These are phyloP conservation scores for Sandelia bainsii DNA, from an alignment of 2,797 vertebrate species.

Conservation along the genomic window DNA sequence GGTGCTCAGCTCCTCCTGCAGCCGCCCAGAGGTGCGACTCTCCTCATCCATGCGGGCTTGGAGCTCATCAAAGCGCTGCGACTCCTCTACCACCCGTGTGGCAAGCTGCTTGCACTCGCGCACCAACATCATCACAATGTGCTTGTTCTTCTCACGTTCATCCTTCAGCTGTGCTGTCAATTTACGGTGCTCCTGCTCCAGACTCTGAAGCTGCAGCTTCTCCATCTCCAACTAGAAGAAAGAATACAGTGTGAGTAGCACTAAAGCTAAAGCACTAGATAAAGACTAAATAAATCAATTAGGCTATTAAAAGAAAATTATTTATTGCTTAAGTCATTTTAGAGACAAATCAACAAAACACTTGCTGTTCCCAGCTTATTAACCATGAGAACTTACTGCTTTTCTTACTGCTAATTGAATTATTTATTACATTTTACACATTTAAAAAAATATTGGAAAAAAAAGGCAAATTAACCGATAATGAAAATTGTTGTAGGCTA, in stretches of 20 bases:
- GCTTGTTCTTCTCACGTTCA: conserved; percentile 96
- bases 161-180: conserved; percentile 92
- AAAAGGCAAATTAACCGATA: neutral
- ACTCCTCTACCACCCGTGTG: conserved; percentile 92
- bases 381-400: no score
- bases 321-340: no score
- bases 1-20: conserved; percentile 89
- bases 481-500: neutral
- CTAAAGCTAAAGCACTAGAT: neutral
- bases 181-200: conserved; percentile 95
- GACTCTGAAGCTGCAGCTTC: conserved; percentile 92
- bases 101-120: conserved; percentile 97
- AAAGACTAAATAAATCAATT: neutral
- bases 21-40: conserved; percentile 82
- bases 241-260: neutral
- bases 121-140: conserved; percentile 96
- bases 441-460: no score
- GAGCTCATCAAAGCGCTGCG: conserved; percentile 92
- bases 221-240: conserved; percentile 93
- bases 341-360: no score
- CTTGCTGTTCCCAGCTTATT: no score
- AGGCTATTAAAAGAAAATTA: no score
- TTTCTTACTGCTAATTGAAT: no score
- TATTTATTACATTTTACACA: no score
- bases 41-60: conserved; percentile 92